Evolutionary conservation across 1,140 invertebrate species (phyloP).

Genomic region (Drosophila mayri): DNA sequence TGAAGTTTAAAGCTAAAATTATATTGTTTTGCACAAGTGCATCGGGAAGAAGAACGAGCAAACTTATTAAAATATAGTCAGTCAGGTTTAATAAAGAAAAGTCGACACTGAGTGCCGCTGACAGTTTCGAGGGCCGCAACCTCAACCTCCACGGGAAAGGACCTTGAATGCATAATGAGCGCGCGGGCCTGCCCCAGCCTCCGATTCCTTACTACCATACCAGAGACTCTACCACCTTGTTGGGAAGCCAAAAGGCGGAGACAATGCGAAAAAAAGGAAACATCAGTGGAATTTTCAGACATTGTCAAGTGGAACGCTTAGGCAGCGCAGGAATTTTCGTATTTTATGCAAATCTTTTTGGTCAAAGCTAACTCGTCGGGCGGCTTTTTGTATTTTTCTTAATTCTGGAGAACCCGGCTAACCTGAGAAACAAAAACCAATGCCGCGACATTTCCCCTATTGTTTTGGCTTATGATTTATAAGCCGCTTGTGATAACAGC

Average conservation of each 20-base stretch:
- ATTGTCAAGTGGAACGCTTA: slow-evolving; percentile 70
- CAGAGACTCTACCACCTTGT: slow-evolving; percentile 19
- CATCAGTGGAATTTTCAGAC: slow-evolving; percentile 78
- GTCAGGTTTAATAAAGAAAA: slow-evolving; percentile 80
- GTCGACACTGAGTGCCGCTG: slow-evolving; percentile 67
- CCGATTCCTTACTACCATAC: slow-evolving; percentile 8
- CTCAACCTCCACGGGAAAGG: slow-evolving; percentile 67
- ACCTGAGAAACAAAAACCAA: slow-evolving; percentile 2
- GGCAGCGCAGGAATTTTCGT: slow-evolving; percentile 63
- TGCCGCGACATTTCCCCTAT: slow-evolving; percentile 50
- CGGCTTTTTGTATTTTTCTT: slow-evolving; percentile 12
- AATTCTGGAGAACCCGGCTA: slow-evolving; percentile 46
- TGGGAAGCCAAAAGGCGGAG: slow-evolving; percentile 38
- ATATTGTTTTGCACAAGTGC: slow-evolving; percentile 11
- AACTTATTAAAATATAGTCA: slow-evolving; percentile 70
- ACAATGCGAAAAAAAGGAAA: slow-evolving; percentile 74
- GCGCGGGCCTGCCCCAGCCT: slow-evolving; percentile 5
- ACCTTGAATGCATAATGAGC: slow-evolving; percentile 84
- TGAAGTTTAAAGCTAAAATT: not conserved
- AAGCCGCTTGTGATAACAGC: slow-evolving; percentile 45
- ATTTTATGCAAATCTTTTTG: slow-evolving; percentile 75
- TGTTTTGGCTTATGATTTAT: slow-evolving; percentile 71
- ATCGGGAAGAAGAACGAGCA: slow-evolving; percentile 23
- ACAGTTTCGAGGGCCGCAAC: slow-evolving; percentile 68
- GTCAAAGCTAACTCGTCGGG: slow-evolving; percentile 13